Percentiles rank a stretch among this genome's conserved stretches.
phyloP scores from a whole-genome alignment of 1,140 invertebrate genomes.

The Brachionus calyciflorus region DNA sequence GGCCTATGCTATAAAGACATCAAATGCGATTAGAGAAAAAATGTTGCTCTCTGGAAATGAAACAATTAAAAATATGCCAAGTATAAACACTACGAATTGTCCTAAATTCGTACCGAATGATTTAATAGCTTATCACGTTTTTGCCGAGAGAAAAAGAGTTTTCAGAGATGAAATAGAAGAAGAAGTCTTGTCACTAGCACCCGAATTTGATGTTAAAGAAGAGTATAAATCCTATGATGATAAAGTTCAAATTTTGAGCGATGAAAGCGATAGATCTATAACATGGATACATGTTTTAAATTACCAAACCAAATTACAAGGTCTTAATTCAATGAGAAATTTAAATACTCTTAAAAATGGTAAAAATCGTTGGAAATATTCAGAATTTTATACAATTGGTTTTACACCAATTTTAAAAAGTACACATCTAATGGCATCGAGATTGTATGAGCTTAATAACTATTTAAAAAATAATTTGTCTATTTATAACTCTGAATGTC shows the following conservation, averaged over 20 bases:
- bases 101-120: slow-evolving; percentile 21
- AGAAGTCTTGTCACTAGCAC: slow-evolving; percentile 27
- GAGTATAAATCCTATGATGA: slow-evolving; percentile 42
- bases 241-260: neutral
- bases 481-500: neutral
- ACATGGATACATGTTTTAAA: slow-evolving; percentile 44
- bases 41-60: slow-evolving; percentile 22
- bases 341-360: slow-evolving; percentile 29
- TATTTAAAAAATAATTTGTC: neutral
- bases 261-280: slow-evolving; percentile 36
- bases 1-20: neutral
- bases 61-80: slow-evolving; percentile 11
- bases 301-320: slow-evolving; percentile 39
- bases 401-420: slow-evolving; percentile 1
- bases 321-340: slow-evolving; percentile 30
- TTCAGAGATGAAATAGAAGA: slow-evolving; percentile 40
- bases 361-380: slow-evolving; percentile 31
- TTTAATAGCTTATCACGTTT: slow-evolving; percentile 20
- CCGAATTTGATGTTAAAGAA: slow-evolving; percentile 14
- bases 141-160: slow-evolving; percentile 15
- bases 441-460: slow-evolving; percentile 1
- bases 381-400: slow-evolving; percentile 36
- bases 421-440: neutral
- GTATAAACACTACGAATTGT: neutral
- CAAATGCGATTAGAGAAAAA: slow-evolving; percentile 28